Conservation (phyloP, 2,113 vertebrate genomes). For the Empidonax alnorum region DNA sequence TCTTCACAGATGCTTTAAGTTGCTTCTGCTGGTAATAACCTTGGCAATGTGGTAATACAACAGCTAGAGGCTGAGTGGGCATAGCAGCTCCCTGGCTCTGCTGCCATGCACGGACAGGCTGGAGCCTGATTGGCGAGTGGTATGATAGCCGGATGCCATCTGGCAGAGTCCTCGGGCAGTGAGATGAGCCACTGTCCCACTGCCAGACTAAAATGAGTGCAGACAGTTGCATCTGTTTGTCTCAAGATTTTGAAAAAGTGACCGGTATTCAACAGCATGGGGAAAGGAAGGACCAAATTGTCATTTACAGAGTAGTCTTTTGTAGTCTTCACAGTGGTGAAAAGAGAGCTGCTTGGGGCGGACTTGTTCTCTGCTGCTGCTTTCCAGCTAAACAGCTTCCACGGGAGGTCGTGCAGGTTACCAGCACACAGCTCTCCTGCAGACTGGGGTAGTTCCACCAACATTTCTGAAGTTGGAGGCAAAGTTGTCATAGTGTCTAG, state of each 20-base stretch:
- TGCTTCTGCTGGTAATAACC: neutral
- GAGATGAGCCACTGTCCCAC: neutral
- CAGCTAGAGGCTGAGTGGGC: neutral
- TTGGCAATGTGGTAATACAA: neutral
- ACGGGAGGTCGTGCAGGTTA: neutral
- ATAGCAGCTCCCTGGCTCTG: neutral
- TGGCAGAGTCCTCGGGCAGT: neutral
- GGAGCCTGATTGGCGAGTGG: neutral
- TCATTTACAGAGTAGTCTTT: neutral
- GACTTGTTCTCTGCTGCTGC: neutral
- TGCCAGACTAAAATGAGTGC: neutral
- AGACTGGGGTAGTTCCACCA: neutral
- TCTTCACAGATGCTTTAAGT: neutral
- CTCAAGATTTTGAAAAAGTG: neutral
- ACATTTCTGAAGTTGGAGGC: neutral
- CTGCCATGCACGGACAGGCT: neutral
- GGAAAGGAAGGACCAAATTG: neutral
- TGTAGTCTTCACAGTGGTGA: neutral
- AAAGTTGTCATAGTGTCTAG: neutral
- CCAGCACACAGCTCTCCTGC: neutral
- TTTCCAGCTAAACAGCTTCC: neutral
- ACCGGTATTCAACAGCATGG: neutral
- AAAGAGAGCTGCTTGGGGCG: neutral
- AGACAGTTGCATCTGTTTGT: constrained; percentile 18
- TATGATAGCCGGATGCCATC: neutral